Evolutionary conservation across 2,113 vertebrate genomes (phyloP), one percentile per base, ranked within the genome.

Genomic region (Paedocypris sp.): DNA sequence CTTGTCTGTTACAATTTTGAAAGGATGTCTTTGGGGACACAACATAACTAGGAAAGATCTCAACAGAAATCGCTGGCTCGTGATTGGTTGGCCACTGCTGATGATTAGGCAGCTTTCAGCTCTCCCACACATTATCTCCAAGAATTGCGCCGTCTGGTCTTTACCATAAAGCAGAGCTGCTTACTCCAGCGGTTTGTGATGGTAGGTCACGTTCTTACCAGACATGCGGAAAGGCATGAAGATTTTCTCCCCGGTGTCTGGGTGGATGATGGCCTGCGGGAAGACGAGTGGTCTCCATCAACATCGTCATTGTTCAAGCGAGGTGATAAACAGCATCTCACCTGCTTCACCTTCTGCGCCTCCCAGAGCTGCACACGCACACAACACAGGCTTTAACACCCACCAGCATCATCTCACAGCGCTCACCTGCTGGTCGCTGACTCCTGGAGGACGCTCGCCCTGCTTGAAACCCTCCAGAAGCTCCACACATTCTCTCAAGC

Each of bases 171-270:
- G n/a, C n/a, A n/a, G n/a, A n/a, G n/a, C n/a, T n/a, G n/a, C n/a
- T n/a, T n/a, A n/a, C n/a, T n/a, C n/a, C n/a, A n/a, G n/a, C n/a
- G n/a, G n/a, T n/a, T n/a, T n/a, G n/a, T n/a, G n/a, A n/a, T n/a
- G 9, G n/a, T 20, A 2, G 5, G 11, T 25, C 29, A 19, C 31
- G 12, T 62, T 60, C 64, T 1, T 90, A 99, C 95, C 95, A 90
- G 95, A 99, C 95, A 98, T 98, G 66, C 95, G 85, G 81, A 99
- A 99, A 68, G 95, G 95, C 93, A 97, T 97, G 87, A 98, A 95
- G 83, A 98, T 97, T 85, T 95, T 96, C 85, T 99, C 90, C 11
- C 94, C 93, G 3, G 94, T 99, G 67, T 99, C 95, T 0, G 94
- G 95, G 43, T 99, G 95, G 76, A 98, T 90, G 81, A 97, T 93